A percentile compares a stretch with the other conserved stretches of the same genome.
phyloP scores from a whole-genome alignment of 2,888 invertebrate species.

The Dryomyza anilis region DNA sequence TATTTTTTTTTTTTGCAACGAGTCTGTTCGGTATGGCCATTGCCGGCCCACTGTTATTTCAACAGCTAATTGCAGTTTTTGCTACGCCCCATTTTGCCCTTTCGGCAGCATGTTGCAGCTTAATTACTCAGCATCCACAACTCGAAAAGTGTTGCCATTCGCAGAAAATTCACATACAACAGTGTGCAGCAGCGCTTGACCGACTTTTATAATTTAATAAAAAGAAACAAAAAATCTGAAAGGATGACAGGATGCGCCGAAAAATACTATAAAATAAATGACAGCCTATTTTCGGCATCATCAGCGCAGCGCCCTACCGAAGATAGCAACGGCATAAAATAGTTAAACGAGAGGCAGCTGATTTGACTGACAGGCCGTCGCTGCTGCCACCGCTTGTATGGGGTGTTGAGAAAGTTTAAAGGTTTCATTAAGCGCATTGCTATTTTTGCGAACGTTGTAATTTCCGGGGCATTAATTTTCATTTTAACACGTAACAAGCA shows the following conservation, averaged over 20 bases:
- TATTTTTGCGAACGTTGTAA: not conserved
- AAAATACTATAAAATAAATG: conserved; percentile 2
- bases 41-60: too few relatives aligned
- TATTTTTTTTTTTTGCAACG: too few relatives aligned
- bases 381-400: too few relatives aligned
- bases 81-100: too few relatives aligned
- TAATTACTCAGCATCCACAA: not conserved
- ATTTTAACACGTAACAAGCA: not conserved
- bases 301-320: not conserved
- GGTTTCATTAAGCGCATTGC: not conserved
- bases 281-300: not conserved
- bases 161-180: not conserved
- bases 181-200: not conserved
- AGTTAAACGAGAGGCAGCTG: too few relatives aligned
- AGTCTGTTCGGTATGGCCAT: too few relatives aligned
- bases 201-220: conserved; percentile 17
- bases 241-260: too few relatives aligned
- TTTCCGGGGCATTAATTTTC: conserved; percentile 18
- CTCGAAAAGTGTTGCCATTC: not conserved
- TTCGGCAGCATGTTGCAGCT: not conserved
- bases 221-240: too few relatives aligned
- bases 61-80: too few relatives aligned
- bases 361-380: too few relatives aligned
- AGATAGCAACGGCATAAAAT: too few relatives aligned
- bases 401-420: not conserved